Base-by-base conservation (phyloP, 1,140 invertebrate species). In the Littorina saxatilis region DNA sequence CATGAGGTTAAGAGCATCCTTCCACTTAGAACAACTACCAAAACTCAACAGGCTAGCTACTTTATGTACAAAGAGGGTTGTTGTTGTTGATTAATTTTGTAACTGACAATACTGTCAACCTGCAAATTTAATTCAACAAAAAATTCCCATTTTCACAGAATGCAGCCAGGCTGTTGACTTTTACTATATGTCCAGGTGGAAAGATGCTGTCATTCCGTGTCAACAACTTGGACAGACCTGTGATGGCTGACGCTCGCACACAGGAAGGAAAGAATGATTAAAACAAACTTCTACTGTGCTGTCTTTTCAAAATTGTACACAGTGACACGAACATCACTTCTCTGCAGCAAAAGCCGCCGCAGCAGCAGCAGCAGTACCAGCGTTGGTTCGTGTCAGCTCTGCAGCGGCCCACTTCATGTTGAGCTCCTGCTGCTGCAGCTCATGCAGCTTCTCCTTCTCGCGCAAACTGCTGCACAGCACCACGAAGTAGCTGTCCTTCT, bases 401-500 rank as follows among this genome's bases (percentile, higher is more conserved):
- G 52, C 76, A 17, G 89, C 86, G 35, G 89, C 89, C 63, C 80
- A 77, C 52, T 86, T 87, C 88, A 91, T 91, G 68, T 88, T 88
- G 66, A 85, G n/a, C 74, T 91, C 90, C 77, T 84, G 86, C 2
- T 80, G 68, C 79, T 86, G 72, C 20, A 91, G 78, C 20, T 87
- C 84, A 1, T 85, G 52, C n/a, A 91, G 72, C 70, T 88, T 89
- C 1, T 78, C 83, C 55, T 88, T 84, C 75, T 90, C 87, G 23
- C 85, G 82, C 11, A 82, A 13, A 61, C 81, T 88, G 39, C 76
- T 86, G 83, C 91, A 91, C n/a, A 91, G 68, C 9, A 90, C 84
- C 23, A 92, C 84, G 85, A 91, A 91, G 75, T 88, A 84, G 82
- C 90, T 91, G 47, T 86, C 81, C 39, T 87, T 86, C 66, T 88